Percentiles rank a stretch among this genome's conserved stretches.
phyloP scores from a whole-genome alignment of 1,140 invertebrate genomes.

The Eubasilissa regina region DNA sequence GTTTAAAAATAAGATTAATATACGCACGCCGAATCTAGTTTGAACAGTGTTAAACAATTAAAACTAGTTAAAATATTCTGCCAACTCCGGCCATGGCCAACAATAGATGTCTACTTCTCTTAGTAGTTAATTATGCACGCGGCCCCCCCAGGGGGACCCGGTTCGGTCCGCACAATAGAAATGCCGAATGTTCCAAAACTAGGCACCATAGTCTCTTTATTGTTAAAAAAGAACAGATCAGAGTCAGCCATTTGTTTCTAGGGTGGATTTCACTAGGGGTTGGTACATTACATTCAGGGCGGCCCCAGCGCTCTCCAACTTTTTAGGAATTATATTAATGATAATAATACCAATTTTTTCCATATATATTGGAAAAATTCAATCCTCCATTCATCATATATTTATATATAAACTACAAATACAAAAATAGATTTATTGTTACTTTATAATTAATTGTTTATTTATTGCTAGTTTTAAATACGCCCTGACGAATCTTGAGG shows the following conservation, averaged over 20 bases:
- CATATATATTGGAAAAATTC: no score
- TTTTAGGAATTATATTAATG: not conserved
- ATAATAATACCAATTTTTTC: no score
- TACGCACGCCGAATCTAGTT: slow-evolving; percentile 6
- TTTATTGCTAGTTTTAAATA: no score
- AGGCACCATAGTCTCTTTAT: slow-evolving; percentile 32
- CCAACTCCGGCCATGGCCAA: not conserved
- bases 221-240: slow-evolving; percentile 32
- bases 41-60: not conserved
- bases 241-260: slow-evolving; percentile 41
- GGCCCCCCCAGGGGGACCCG: not conserved
- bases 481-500: no score
- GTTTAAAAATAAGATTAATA: not conserved
- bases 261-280: slow-evolving; percentile 18
- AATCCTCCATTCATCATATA: no score
- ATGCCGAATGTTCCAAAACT: slow-evolving; percentile 22
- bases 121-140: slow-evolving; percentile 14
- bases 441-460: no score
- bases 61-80: slow-evolving; percentile 1
- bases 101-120: not conserved
- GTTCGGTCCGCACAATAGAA: slow-evolving; percentile 9
- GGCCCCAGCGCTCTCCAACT: not conserved
- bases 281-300: not conserved
- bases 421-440: no score
- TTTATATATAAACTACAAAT: no score